These are phyloP conservation scores for Aulostomus chinensis DNA, from an alignment of 2,797 vertebrate species.

Conservation along the genomic window DNA sequence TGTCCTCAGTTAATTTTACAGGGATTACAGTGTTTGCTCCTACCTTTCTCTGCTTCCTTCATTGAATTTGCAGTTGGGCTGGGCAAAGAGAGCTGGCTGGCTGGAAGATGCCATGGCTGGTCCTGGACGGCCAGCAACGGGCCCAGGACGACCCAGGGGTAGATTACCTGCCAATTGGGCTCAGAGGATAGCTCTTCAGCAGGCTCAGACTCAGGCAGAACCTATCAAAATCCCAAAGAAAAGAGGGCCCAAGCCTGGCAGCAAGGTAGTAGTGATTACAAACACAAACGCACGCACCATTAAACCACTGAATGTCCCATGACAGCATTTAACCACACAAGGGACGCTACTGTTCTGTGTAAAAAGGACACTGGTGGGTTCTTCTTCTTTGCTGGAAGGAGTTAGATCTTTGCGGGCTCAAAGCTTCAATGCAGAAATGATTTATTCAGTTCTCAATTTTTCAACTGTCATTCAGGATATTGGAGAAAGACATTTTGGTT, in stretches of 20 bases:
- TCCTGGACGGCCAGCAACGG: slow-evolving; percentile 73
- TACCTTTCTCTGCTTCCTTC: not conserved
- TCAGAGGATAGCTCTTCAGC: slow-evolving; percentile 84
- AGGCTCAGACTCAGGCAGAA: slow-evolving; percentile 82
- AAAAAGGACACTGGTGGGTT: no score
- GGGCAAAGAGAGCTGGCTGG: slow-evolving; percentile 78
- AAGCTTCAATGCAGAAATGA: no score
- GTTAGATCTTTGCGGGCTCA: no score
- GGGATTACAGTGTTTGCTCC: no score
- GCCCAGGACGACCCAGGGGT: slow-evolving; percentile 77
- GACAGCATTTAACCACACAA: no score
- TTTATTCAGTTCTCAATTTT: no score
- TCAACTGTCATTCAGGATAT: no score
- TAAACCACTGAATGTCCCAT: no score
- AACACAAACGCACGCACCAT: not conserved
- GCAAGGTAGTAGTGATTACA: slow-evolving; percentile 85
- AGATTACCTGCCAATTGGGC: slow-evolving; percentile 79
- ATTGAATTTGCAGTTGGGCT: slow-evolving; percentile 66
- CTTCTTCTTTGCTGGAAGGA: no score
- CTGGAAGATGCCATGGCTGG: slow-evolving; percentile 76
- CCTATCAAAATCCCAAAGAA: slow-evolving; percentile 97
- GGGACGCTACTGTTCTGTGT: no score
- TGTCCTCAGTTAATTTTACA: not conserved
- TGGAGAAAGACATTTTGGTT: no score
- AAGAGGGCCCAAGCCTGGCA: slow-evolving; percentile 97